Evolutionary conservation across 2,888 invertebrate species (phyloP).

Genomic region (Perithous albicinctus): DNA sequence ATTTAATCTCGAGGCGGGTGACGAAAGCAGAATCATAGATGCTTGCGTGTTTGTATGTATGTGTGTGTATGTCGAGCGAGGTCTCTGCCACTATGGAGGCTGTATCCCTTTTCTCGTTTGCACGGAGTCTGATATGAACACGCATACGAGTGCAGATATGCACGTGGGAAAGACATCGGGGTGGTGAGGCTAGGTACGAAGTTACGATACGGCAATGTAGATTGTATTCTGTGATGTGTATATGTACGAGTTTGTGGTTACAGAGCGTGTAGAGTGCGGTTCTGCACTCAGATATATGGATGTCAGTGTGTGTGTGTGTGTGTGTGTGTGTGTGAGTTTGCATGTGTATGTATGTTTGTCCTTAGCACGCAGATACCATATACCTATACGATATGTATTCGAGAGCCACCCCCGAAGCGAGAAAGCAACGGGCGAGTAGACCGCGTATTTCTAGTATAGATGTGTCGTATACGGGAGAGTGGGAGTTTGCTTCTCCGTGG

Average conservation of each 20-base stretch:
- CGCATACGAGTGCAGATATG: conserved; percentile 38
- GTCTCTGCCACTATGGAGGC: conserved; percentile 45
- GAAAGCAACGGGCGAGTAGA: conserved; percentile 48
- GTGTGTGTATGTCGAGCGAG: conserved; percentile 32
- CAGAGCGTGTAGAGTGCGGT: conserved; percentile 19
- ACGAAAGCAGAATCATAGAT: conserved; percentile 48
- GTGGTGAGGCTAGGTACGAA: conserved; percentile 40
- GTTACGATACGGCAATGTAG: conserved; percentile 37
- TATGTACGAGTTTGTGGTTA: conserved; percentile 17
- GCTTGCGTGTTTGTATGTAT: conserved; percentile 27
- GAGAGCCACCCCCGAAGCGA: conserved; percentile 34
- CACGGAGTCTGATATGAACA: conserved; percentile 49
- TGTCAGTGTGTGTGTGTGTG: conserved; percentile 13
- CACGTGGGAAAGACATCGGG: conserved; percentile 61
- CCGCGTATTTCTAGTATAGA: conserved; percentile 34
- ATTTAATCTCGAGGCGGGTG: conserved; percentile 81
- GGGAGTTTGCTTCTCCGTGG: conserved; percentile 45
- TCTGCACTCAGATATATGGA: conserved; percentile 37
- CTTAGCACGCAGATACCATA: conserved; percentile 45
- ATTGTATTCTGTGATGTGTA: conserved; percentile 28
- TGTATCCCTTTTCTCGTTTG: conserved; percentile 59
- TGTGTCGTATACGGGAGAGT: conserved; percentile 24
- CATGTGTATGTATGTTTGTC: conserved; percentile 42
- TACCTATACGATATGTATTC: conserved; percentile 53
- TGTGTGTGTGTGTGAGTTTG: conserved; percentile 9